These are phyloP conservation scores for Neotoma lepida DNA, from an alignment of 2,113 vertebrate species.

Conservation along the genomic window DNA sequence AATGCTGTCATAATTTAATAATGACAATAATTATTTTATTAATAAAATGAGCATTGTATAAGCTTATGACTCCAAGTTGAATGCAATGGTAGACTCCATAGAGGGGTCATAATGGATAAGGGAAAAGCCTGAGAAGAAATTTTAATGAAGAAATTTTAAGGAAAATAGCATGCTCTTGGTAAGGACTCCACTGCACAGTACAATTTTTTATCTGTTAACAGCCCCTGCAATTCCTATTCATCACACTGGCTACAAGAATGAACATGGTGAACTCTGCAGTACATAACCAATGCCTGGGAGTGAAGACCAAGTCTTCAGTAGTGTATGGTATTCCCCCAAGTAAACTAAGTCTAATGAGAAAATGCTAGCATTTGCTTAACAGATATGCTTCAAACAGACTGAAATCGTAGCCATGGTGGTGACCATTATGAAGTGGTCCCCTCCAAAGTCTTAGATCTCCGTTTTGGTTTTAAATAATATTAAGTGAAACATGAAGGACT, in stretches of 20 bases:
- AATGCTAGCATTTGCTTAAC: neutral
- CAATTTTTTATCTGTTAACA: neutral
- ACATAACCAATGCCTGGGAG: neutral
- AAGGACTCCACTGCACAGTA: neutral
- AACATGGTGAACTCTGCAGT: neutral
- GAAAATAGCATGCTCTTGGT: neutral
- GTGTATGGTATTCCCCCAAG: neutral
- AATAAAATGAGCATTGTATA: neutral
- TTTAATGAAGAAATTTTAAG: neutral
- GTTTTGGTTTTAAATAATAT: neutral
- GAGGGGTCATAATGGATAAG: neutral
- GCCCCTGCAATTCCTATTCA: neutral
- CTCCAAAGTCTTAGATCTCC: conserved; percentile 14
- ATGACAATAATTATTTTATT: conserved; percentile 40
- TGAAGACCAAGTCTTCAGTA: neutral
- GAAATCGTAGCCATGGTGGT: neutral
- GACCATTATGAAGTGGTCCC: neutral
- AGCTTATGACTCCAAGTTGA: neutral
- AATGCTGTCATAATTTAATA: neutral
- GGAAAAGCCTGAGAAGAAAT: neutral
- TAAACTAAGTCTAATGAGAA: neutral
- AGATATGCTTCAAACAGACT: neutral
- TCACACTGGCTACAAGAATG: neutral
- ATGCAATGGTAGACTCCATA: neutral
- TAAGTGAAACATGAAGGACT: no score